Evolutionary conservation across 2,888 invertebrate species (phyloP).

Genomic region (Masnerella sp.): DNA sequence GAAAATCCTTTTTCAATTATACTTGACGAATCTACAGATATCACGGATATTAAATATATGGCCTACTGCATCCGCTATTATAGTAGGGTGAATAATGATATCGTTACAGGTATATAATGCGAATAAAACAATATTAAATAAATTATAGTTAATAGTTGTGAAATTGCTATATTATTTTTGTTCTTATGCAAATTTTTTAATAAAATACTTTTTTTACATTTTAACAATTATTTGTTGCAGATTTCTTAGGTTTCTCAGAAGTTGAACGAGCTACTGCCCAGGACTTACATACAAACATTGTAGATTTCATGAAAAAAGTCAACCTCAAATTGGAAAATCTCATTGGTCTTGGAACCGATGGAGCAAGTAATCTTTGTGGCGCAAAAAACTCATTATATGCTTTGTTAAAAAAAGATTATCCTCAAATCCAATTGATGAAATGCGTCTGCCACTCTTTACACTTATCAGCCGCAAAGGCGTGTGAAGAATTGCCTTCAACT

Average conservation of each 20-base stretch:
- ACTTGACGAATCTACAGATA: constrained; percentile 63
- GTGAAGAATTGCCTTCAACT: constrained; percentile 57
- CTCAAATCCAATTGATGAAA: constrained; percentile 57
- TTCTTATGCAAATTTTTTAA: too few species aligned
- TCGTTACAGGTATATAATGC: constrained; percentile 31
- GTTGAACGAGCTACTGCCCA: constrained; percentile 5
- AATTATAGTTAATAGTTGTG: not conserved
- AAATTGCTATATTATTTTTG: too few species aligned
- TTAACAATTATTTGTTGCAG: not conserved
- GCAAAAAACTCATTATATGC: constrained; percentile 61
- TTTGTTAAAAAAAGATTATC: constrained; percentile 56
- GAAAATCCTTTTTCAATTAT: constrained; percentile 55
- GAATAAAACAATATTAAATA: too few species aligned
- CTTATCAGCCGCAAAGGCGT: constrained; percentile 18
- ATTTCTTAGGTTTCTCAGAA: not conserved
- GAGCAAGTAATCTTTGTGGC: constrained; percentile 62
- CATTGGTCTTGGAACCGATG: constrained; percentile 63
- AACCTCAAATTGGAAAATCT: constrained; percentile 49
- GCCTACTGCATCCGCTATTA: constrained; percentile 60
- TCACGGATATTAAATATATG: constrained; percentile 62
- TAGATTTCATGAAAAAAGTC: constrained; percentile 20
- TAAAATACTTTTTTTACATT: not conserved
- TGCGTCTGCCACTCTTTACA: constrained; percentile 62
- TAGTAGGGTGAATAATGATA: constrained; percentile 27
- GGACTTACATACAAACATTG: constrained; percentile 16